Conservation (phyloP, 2,888 invertebrate species). For the Acronicta aceris region DNA sequence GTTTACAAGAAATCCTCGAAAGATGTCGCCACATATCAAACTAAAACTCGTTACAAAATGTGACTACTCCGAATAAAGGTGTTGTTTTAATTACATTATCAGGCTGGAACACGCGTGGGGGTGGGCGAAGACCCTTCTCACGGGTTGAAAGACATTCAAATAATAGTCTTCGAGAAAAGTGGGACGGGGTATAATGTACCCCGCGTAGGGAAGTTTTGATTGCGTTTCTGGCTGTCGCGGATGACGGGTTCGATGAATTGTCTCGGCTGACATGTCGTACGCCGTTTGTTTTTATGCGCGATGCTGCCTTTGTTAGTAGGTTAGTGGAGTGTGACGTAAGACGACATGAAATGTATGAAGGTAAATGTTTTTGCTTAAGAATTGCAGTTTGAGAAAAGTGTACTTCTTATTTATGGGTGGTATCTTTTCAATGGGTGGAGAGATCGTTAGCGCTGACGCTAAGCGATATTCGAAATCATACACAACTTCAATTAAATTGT, state of each 20-base stretch:
- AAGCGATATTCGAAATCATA: no score
- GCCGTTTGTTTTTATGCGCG: slow-evolving; percentile 64
- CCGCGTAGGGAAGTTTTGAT: slow-evolving; percentile 80
- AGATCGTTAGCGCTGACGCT: no score
- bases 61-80: slow-evolving; percentile 84
- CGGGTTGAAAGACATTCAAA: slow-evolving; percentile 88
- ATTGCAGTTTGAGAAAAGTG: background rate
- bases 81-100: slow-evolving; percentile 90
- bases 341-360: background rate
- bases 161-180: slow-evolving; percentile 85
- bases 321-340: slow-evolving; percentile 9
- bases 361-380: background rate
- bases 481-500: no score
- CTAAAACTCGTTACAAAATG: slow-evolving; percentile 75
- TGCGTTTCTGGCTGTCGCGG: slow-evolving; percentile 81
- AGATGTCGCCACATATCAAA: slow-evolving; percentile 67
- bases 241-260: slow-evolving; percentile 79
- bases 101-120: slow-evolving; percentile 82
- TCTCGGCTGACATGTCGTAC: slow-evolving; percentile 57
- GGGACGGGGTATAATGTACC: slow-evolving; percentile 64
- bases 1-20: slow-evolving; percentile 52
- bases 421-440: no score
- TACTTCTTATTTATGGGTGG: no score
- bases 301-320: slow-evolving; percentile 34
- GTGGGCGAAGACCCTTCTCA: slow-evolving; percentile 84